phyloP scores from a whole-genome alignment of 2,113 vertebrate species.

The Phyllopteryx taeniolatus region DNA sequence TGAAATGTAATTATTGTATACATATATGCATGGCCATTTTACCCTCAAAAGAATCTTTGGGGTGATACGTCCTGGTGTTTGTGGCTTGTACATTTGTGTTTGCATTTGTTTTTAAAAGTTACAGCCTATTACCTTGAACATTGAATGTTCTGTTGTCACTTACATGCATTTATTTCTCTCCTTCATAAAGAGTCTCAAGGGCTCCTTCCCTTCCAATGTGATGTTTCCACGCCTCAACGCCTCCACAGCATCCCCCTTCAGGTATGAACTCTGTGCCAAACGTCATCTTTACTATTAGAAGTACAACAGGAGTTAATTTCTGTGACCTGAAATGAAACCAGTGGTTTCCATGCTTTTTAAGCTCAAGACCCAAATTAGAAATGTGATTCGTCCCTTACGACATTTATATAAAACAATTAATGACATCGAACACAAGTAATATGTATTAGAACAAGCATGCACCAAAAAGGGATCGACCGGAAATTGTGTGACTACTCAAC shows the following conservation, averaged over 20 bases:
- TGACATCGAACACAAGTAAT: background rate
- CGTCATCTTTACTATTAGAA: background rate
- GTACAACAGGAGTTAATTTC: background rate
- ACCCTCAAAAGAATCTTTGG: conserved; percentile 45
- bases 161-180: conserved; percentile 1
- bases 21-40: conserved; percentile 73
- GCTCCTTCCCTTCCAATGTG: conserved; percentile 9
- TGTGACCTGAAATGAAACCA: background rate
- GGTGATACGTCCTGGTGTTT: conserved; percentile 45
- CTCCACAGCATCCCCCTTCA: conserved; percentile 15
- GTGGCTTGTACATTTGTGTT: conserved; percentile 11
- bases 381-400: background rate
- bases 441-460: too few species aligned
- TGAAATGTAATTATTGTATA: conserved; percentile 77
- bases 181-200: conserved; percentile 9
- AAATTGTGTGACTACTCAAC: background rate
- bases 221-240: conserved; percentile 3
- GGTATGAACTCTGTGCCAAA: background rate
- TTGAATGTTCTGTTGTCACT: conserved; percentile 11
- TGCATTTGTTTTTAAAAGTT: conserved; percentile 7
- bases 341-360: background rate
- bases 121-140: background rate
- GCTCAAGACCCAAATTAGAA: background rate
- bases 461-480: background rate
- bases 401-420: background rate